A percentile compares a stretch with the other conserved stretches of the same genome.
Evolutionary conservation across 1,140 invertebrate species (phyloP).

Genomic region (Probaryconus sp.): DNA sequence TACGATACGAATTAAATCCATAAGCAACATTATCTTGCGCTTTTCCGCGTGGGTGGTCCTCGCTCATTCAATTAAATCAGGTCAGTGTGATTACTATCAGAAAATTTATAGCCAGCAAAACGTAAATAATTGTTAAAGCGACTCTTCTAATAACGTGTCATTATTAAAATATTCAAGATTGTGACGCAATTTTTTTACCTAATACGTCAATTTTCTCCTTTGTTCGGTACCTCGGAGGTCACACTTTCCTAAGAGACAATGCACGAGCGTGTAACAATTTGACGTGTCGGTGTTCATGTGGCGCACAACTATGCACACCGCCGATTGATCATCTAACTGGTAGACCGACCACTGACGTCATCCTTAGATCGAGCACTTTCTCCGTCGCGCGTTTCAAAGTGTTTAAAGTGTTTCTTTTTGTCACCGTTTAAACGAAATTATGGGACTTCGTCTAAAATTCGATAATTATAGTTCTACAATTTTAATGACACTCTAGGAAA

Average conservation of each 20-base stretch:
- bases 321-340: slow-evolving; percentile 50
- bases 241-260: slow-evolving; percentile 46
- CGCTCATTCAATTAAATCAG: slow-evolving; percentile 19
- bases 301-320: slow-evolving; percentile 34
- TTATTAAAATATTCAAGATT: slow-evolving; percentile 53
- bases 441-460: too few relatives aligned
- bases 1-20: slow-evolving; percentile 13
- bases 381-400: slow-evolving; percentile 26
- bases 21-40: slow-evolving; percentile 6
- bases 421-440: slow-evolving; percentile 16
- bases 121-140: slow-evolving; percentile 47
- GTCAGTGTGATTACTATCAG: slow-evolving; percentile 37
- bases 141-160: slow-evolving; percentile 33
- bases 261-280: slow-evolving; percentile 43
- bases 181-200: slow-evolving; percentile 32
- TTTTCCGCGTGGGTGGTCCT: slow-evolving; percentile 30
- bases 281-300: slow-evolving; percentile 32
- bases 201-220: slow-evolving; percentile 49
- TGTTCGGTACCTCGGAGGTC: slow-evolving; percentile 41
- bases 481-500: not conserved
- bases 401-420: slow-evolving; percentile 10
- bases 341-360: slow-evolving; percentile 53
- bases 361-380: slow-evolving; percentile 46
- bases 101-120: slow-evolving; percentile 1
- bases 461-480: too few relatives aligned